Base-by-base conservation (phyloP, 2,888 invertebrate species). In the Macrophya alboannulata region DNA sequence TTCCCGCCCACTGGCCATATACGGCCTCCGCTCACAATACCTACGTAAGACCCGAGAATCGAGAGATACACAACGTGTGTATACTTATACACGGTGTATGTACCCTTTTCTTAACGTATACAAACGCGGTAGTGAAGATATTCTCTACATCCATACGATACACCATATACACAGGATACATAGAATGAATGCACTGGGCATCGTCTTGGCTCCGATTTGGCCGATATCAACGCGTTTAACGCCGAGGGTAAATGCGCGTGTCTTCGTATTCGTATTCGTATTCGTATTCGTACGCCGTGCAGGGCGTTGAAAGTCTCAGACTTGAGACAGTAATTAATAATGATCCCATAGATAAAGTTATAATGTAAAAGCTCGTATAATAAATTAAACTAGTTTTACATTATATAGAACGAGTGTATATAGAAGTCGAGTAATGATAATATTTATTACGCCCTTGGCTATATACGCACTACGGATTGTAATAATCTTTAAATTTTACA, bases 1-100 rank as follows among this genome's bases (percentile, higher is more conserved):
- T 90, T 91, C 90, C 92, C 92, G 92, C 92, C 92, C 92, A 92
- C 92, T 92, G 91, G 65, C 92, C 92, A 92, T 92, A 92, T 92
- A 92, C 92, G 92, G 92, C 90, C 92, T 90, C 91, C 90, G 90
- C 88, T 72, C n/a, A 71, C 76, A 72, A 71, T 84, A 76, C 84
- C 84, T 74, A 76, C 84, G 83, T 71, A 83, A 83, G 31, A 68
- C 68, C 68, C 12, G 83, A 71, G 83, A 83, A 83, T 83, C 68
- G 31, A 83, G 68, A 68, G 48, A 83, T 83, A 83, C 62, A 59
- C 62, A 62, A 81, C 83, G 59, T 31, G 59, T 59, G 21, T 81
- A 59, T 81, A 62, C 81, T 45, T 68, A 68, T 68, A 68, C 68
- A 59, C 31, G 43, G 21, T 40, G 17, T 37, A 59, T 37, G 81